These are phyloP conservation scores for Astyanax mexicanus DNA, from an alignment of 2,797 vertebrate species.

Conservation along the genomic window DNA sequence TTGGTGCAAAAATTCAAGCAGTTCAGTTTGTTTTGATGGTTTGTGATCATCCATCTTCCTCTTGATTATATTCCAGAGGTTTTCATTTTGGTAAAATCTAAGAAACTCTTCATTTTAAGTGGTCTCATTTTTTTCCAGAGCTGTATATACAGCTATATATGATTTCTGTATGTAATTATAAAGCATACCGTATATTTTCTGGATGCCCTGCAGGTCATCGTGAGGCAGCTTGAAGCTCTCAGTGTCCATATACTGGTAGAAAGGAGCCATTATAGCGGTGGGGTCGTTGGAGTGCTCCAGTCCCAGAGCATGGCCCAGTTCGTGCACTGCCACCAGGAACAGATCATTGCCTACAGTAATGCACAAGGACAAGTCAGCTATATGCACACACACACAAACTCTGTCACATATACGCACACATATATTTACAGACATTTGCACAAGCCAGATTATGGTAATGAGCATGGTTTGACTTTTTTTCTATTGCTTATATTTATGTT, in stretches of 20 bases:
- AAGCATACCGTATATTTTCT: conserved; percentile 83
- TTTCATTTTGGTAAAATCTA: no score
- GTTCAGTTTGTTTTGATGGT: no score
- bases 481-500: background rate
- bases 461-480: background rate
- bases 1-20: no score
- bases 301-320: conserved; percentile 86
- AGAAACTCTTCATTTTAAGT: no score
- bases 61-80: no score
- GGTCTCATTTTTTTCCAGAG: no score
- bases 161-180: background rate
- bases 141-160: no score
- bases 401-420: background rate
- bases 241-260: conserved; percentile 88
- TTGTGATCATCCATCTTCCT: no score
- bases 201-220: conserved; percentile 87
- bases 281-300: conserved; percentile 86
- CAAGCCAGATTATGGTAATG: conserved; percentile 5
- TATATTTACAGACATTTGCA: background rate
- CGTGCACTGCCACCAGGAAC: conserved; percentile 87
- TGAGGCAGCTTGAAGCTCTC: conserved; percentile 87
- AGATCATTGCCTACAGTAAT: conserved; percentile 84
- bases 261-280: conserved; percentile 88
- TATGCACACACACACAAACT: background rate
- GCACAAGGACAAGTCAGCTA: conserved; percentile 11